A percentile compares a stretch with the other conserved stretches of the same genome.
Evolutionary conservation across 2,888 invertebrate genomes (phyloP).

Genomic region (Eupeodes luniger): DNA sequence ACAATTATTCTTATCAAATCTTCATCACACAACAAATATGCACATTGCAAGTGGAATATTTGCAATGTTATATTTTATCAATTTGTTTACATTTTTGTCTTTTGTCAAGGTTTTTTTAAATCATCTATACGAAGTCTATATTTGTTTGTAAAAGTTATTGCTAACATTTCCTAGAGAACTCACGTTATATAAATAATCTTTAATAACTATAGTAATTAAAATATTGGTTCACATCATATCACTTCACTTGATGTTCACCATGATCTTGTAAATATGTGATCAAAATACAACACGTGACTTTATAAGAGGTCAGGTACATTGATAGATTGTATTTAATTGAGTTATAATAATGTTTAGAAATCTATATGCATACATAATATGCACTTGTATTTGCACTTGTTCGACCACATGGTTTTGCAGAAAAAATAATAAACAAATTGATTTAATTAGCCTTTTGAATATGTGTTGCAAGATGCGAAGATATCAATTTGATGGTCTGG

Average conservation of each 20-base stretch:
- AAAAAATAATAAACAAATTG: not conserved
- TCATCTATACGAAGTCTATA: not conserved
- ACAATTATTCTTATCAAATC: not conserved
- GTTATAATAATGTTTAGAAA: constrained; percentile 7
- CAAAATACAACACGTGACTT: constrained; percentile 7
- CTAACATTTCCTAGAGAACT: not conserved
- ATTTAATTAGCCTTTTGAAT: not conserved
- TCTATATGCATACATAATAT: not conserved
- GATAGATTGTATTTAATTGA: constrained; percentile 34
- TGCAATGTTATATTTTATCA: not conserved
- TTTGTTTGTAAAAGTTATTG: not conserved
- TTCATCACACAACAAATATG: not conserved
- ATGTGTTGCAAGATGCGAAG: not conserved
- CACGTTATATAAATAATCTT: not conserved
- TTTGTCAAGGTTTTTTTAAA: not conserved
- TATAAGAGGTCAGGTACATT: constrained; percentile 21
- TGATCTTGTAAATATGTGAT: constrained; percentile 20
- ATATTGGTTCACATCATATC: not conserved
- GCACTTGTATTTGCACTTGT: not conserved
- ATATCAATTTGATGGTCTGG: not conserved
- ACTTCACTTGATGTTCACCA: not conserved
- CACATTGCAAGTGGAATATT: not conserved
- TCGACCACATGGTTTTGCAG: not conserved
- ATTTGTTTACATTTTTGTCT: not conserved
- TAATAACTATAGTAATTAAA: not conserved